These are phyloP conservation scores for Coelogynopora nodosa DNA, from an alignment of 2,888 invertebrate species.

Conservation along the genomic window DNA sequence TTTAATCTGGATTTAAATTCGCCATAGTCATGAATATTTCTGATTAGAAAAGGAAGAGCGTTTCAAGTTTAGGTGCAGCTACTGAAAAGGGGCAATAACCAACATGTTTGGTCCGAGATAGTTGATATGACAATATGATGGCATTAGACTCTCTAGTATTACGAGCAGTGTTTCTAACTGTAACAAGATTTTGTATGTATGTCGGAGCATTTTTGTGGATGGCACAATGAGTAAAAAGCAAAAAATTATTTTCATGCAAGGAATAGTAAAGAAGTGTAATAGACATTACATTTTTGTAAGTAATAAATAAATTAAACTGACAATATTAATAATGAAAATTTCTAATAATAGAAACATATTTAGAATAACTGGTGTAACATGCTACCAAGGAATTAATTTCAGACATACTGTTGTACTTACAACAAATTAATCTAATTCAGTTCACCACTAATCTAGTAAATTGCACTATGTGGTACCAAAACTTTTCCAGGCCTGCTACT, in stretches of 20 bases:
- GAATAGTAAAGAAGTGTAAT: too few relatives aligned
- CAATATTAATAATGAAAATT: too few relatives aligned
- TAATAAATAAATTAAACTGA: too few relatives aligned
- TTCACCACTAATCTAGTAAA: too few relatives aligned
- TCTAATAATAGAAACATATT: too few relatives aligned
- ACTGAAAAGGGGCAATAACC: slow-evolving; percentile 17
- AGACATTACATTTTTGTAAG: too few relatives aligned
- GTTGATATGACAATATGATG: slow-evolving; percentile 13
- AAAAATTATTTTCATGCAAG: background rate
- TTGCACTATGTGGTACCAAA: too few relatives aligned
- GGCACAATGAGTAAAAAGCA: background rate
- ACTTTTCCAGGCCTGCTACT: too few relatives aligned
- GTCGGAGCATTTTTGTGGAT: background rate
- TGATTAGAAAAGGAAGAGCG: background rate
- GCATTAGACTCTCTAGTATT: slow-evolving; percentile 24
- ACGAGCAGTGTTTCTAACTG: slow-evolving; percentile 11
- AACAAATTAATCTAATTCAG: too few relatives aligned
- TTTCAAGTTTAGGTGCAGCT: slow-evolving; percentile 12
- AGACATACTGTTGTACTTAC: too few relatives aligned
- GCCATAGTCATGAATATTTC: background rate
- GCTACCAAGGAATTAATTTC: too few relatives aligned
- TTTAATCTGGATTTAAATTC: background rate
- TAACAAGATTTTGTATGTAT: background rate
- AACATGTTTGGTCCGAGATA: background rate
- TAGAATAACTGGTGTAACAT: too few relatives aligned